Conservation (phyloP, 2,797 vertebrate species). For the Semotilus atromaculatus region DNA sequence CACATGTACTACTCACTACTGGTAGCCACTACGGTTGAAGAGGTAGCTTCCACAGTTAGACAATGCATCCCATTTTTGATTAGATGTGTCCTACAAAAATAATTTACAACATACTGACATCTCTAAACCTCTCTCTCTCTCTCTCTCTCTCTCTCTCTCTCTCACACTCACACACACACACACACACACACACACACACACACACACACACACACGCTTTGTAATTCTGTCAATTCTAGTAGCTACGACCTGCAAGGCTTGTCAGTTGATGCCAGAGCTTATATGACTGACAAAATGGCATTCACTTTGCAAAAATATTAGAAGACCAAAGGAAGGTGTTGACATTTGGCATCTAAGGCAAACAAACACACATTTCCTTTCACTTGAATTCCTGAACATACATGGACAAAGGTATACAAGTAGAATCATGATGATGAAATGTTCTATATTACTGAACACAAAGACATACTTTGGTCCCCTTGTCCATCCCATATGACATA, state of each 20-base stretch:
- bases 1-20: slow-evolving; percentile 86
- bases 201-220: slow-evolving; percentile 63
- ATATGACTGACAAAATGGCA: slow-evolving; percentile 46
- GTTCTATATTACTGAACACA: slow-evolving; percentile 28
- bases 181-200: slow-evolving; percentile 47
- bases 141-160: neutral
- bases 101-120: slow-evolving; percentile 83
- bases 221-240: slow-evolving; percentile 86
- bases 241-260: slow-evolving; percentile 77
- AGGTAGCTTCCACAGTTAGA: slow-evolving; percentile 97
- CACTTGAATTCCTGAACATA: slow-evolving; percentile 39
- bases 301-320: slow-evolving; percentile 32
- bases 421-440: slow-evolving; percentile 13
- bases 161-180: neutral
- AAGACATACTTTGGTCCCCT: slow-evolving; percentile 7
- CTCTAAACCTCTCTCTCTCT: neutral
- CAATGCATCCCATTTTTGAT: slow-evolving; percentile 87
- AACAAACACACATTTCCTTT: slow-evolving; percentile 37
- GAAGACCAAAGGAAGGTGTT: slow-evolving; percentile 30
- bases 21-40: slow-evolving; percentile 91
- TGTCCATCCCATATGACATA: neutral
- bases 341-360: slow-evolving; percentile 39
- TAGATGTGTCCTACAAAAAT: slow-evolving; percentile 83
- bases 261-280: slow-evolving; percentile 54
- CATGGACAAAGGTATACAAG: slow-evolving; percentile 17